Evolutionary conservation across 2,888 invertebrate species (phyloP), one percentile per base, ranked within the genome.

Genomic region (Ypsolopha sequella): DNA sequence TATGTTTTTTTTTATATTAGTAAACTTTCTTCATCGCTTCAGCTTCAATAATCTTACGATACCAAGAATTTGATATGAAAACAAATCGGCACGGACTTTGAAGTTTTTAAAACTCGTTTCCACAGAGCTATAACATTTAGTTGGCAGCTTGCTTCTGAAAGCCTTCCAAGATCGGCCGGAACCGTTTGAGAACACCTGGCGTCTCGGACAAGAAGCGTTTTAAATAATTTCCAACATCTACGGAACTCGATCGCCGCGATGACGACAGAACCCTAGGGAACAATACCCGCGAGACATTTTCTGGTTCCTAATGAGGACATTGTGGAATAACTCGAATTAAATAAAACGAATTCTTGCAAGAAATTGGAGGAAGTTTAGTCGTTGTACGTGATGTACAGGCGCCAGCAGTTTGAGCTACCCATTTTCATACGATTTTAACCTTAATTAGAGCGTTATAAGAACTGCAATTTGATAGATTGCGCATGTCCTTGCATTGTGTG

Each of bases 261-360:
- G 80, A 79, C 76, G 71, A 73, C 72, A 73, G 67, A 80, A 77
- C 75, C 77, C 76, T 61, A 56, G 63, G 69, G 70, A 76, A 80
- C 78, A 78, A 76, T 76, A 71, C 63, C 65, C 71, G 66, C 74
- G 74, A 70, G 78, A 79, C 77, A 81, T 74, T 78, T 72, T 63
- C 69, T 75, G 79, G 81, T 80, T 81, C 80, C 78, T 80, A 82
- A 82, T 81, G 79, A 82, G 80, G 68, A 76, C 76, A 77, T 78
- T 78, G 75, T 75, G 69, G 73, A 69, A 70, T 70, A 74, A 74
- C 68, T 76, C 70, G 73, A 70, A 74, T 50, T 50, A 35, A 43
- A 50, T 35, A 11, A 36, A 43, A 50, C 36, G 45, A 54, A 54
- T 54, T 51, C 53, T 41, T 9, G 43, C 11, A 36, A 34, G 43